These are phyloP conservation scores for Hermodice carunculata DNA, from an alignment of 2,888 invertebrate genomes.

Conservation along the genomic window DNA sequence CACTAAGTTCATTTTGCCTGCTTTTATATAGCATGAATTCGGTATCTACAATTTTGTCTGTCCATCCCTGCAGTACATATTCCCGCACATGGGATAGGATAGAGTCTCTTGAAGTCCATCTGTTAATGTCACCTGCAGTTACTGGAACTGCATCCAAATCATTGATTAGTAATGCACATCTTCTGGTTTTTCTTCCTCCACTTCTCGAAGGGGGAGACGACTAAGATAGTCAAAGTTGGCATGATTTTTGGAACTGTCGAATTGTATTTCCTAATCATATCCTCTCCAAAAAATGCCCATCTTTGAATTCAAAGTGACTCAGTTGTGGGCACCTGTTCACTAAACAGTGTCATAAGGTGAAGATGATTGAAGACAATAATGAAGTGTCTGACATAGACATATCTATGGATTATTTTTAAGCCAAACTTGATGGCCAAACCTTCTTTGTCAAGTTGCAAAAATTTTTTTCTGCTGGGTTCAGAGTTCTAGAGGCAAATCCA, in stretches of 20 bases:
- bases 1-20: constrained; percentile 21
- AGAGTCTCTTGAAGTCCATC: no score
- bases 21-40: background rate
- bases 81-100: no score
- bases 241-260: no score
- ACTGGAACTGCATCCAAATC: no score
- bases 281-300: background rate
- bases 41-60: no score
- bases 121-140: no score
- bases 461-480: constrained; percentile 12
- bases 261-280: background rate
- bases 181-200: no score
- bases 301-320: background rate
- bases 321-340: background rate
- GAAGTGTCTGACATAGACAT: constrained; percentile 9
- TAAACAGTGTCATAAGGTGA: background rate
- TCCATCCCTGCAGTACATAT: no score
- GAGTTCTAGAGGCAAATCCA: background rate
- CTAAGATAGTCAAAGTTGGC: no score
- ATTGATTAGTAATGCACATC: no score
- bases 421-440: constrained; percentile 6
- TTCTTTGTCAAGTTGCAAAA: constrained; percentile 11
- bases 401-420: constrained; percentile 1
- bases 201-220: no score
- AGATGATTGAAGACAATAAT: constrained; percentile 2